Conservation (phyloP, 2,113 vertebrate species). For the Leptodactylus fuscus region DNA sequence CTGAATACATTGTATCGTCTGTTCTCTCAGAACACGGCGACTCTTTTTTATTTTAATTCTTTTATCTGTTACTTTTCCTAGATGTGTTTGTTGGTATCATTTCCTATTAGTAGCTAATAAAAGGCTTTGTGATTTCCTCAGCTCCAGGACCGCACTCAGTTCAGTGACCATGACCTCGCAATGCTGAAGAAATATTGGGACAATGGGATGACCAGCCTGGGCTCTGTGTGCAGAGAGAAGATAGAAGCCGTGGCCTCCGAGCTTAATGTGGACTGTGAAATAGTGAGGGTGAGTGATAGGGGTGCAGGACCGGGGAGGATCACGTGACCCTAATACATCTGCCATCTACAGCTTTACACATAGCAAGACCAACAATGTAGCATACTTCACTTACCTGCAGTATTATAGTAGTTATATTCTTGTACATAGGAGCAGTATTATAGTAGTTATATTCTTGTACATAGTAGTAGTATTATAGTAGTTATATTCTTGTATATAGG, state of each 20-base stretch:
- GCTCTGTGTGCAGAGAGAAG: conserved; percentile 96
- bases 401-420: conserved; percentile 10
- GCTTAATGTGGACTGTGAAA: conserved; percentile 96
- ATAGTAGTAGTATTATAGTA: not conserved
- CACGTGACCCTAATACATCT: too few relatives aligned
- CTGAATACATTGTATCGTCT: too few relatives aligned
- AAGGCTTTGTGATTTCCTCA: conserved; percentile 66
- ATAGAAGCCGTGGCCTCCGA: conserved; percentile 92
- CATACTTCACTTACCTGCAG: too few relatives aligned
- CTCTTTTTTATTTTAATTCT: too few relatives aligned
- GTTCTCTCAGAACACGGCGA: too few relatives aligned
- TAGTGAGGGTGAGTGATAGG: conserved; percentile 88
- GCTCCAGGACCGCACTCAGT: conserved; percentile 98
- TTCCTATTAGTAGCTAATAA: too few relatives aligned
- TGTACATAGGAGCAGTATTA: not conserved
- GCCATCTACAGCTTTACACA: too few relatives aligned
- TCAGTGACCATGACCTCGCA: conserved; percentile 91
- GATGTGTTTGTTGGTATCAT: too few relatives aligned
- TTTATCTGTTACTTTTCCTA: too few relatives aligned
- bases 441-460: conserved; percentile 1
- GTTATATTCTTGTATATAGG: conserved; percentile 3
- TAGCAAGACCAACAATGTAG: too few relatives aligned
- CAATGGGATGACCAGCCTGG: conserved; percentile 97
- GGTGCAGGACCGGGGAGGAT: not conserved
- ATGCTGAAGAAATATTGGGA: conserved; percentile 98